These are phyloP conservation scores for Grus americana DNA, from an alignment of 2,113 vertebrate genomes.

Conservation along the genomic window DNA sequence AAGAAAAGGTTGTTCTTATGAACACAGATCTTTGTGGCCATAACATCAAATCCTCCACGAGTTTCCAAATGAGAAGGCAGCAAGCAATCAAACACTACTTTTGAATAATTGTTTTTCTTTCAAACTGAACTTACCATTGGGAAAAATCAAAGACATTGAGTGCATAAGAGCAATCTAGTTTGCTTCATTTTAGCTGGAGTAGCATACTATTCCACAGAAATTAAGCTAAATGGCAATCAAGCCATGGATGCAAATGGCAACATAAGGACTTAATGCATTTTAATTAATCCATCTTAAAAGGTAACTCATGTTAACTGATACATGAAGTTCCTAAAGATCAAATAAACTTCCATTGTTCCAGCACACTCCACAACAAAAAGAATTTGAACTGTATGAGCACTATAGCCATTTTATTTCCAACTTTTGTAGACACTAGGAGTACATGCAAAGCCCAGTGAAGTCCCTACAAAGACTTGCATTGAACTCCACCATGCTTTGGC, in stretches of 20 bases:
- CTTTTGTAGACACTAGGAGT: background rate
- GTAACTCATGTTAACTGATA: background rate
- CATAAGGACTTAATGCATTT: background rate
- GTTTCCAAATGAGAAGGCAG: background rate
- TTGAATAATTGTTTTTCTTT: background rate
- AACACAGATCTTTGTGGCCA: background rate
- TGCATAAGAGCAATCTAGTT: background rate
- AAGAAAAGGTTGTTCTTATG: background rate
- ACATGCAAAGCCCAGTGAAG: background rate
- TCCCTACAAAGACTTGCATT: background rate
- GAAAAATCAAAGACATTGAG: background rate
- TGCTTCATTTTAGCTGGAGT: background rate
- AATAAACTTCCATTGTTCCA: background rate
- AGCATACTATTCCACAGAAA: background rate
- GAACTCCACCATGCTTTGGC: background rate
- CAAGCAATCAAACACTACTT: background rate
- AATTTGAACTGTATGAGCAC: background rate
- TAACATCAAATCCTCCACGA: background rate
- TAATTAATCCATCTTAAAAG: background rate
- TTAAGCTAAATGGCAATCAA: background rate
- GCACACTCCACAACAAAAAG: background rate
- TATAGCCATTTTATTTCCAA: background rate
- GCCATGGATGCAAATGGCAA: background rate
- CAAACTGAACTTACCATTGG: background rate
- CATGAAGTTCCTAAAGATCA: background rate